Evolutionary conservation across 2,797 vertebrate species (phyloP), one percentile per base, ranked within the genome.

Genomic region (Zenarchopterus dispar): DNA sequence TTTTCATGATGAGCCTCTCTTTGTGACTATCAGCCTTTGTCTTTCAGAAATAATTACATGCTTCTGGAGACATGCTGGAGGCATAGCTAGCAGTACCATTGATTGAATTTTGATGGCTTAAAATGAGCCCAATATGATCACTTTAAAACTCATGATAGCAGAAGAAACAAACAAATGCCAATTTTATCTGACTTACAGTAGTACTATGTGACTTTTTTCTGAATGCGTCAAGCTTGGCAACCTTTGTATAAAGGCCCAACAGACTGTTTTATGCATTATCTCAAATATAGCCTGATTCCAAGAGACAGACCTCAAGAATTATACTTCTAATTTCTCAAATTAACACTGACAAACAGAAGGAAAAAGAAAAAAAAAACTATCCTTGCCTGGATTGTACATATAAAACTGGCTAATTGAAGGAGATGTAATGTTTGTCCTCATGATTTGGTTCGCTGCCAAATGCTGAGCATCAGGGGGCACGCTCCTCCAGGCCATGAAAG

Each of bases 391-490:
- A 52, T 61, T 70, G 54, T 51, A 52, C 49, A 75, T 72, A 84
- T 54, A 80, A 69, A 75, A 79, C 56, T 84, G 80, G 78, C 77
- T 92, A 91, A 93, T 91, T 86, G 81, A 89, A 84, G 79, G 84
- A 89, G 91, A 93, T 89, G 81, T 80, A 73, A 87, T 91, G 87
- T 93, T 93, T 92, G 88, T 92, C 89, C 85, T 90, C 85, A 86
- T 77, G 66, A 88, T 85, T 91, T 94, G 91, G 89, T 73, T 73
- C 39, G 13, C 33, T 73, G 90, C 92, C 91, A 93, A 91, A 74
- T 46, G 77, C 66, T 84, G 72, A 87, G 77, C 87, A 82, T 89
- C 84, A 82, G 90, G 88, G 85, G 90, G 86, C 78, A 71, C 56
- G 71, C 77, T 84, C 86, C 81, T 87, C 59, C 72, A 84, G 87